Evolutionary conservation across 2,113 vertebrate species (phyloP).

Genomic region (Elephas maximus): DNA sequence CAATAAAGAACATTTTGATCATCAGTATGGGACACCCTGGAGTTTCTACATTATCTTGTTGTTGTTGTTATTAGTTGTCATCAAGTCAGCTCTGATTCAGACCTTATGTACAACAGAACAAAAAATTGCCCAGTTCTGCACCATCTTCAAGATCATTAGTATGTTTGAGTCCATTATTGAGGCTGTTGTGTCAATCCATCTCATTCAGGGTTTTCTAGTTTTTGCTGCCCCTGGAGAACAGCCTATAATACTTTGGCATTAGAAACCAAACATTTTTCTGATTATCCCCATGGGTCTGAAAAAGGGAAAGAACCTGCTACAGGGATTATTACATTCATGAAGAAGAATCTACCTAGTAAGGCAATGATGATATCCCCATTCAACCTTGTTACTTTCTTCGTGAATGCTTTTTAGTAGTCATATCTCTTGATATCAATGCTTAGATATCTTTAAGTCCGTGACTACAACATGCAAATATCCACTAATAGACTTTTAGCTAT

Average conservation of each 20-base stretch:
- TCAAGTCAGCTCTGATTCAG: not conserved
- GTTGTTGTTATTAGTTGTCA: not conserved
- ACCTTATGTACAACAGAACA: not conserved
- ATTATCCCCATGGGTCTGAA: not conserved
- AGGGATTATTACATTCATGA: not conserved
- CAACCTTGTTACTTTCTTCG: not conserved
- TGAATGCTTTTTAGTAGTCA: not conserved
- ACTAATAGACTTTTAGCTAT: not conserved
- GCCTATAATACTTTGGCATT: not conserved
- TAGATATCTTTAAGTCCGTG: not conserved
- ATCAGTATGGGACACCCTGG: not conserved
- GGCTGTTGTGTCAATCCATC: not conserved
- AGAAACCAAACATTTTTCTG: not conserved
- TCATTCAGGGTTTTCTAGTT: not conserved
- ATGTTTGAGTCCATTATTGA: not conserved
- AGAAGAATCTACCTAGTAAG: not conserved
- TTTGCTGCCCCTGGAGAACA: not conserved
- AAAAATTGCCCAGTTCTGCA: no score
- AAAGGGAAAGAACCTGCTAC: not conserved
- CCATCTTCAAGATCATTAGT: not conserved
- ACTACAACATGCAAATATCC: not conserved
- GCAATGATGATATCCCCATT: not conserved
- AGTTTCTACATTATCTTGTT: not conserved
- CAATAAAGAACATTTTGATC: not conserved
- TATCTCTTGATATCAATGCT: not conserved